Base-by-base conservation (phyloP, 1,140 invertebrate species). In the Caenorhabditis tropicalis region DNA sequence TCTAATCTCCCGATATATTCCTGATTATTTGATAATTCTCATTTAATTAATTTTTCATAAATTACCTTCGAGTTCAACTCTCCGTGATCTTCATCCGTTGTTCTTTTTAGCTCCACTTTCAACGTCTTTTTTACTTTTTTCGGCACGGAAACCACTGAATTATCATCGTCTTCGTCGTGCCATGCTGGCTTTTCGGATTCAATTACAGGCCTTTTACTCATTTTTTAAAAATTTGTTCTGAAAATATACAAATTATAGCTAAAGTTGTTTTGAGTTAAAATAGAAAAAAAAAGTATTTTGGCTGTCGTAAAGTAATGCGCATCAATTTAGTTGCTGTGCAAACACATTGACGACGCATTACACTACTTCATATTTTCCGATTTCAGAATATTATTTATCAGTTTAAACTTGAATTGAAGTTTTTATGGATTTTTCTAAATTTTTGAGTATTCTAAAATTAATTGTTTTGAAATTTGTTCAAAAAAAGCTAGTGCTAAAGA, bases 91-190 rank as follows among this genome's bases (percentile, higher is more conserved):
- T 74, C 65, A 24, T 74, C 65, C 1, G 65, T 74, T 6, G 65
- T 74, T 74, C 36, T 12, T 15, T 74, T 39, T 12, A 74, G n/a
- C 33, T 74, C 65, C 7, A 74, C 36, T 43, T 31, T 12, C 19
- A 74, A 43, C 27, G 65, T 74, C 29, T 43, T 74, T 21, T 74
- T 74, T n/a, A 74, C 65, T 74, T 74, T 74, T 24, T 27, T 74
- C 10, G 65, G 65, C 1, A 74, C 36, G 3, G 65, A 39, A 9
- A 74, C 65, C 12, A 74, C 65, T 6, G 43, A 3, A 43, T 46
- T 21, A 19, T 74, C 65, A n/a, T 74, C 65, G 24, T 74, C 65
- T n/a, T 74, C 65, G 36, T 74, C 65, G n/a, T 74, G 65, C 65
- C 65, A 74, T 21, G 65, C 65, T 12, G 65, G 36, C 9, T 74